Base-by-base conservation (phyloP, 2,888 invertebrate genomes). In the Eurois occulta region DNA sequence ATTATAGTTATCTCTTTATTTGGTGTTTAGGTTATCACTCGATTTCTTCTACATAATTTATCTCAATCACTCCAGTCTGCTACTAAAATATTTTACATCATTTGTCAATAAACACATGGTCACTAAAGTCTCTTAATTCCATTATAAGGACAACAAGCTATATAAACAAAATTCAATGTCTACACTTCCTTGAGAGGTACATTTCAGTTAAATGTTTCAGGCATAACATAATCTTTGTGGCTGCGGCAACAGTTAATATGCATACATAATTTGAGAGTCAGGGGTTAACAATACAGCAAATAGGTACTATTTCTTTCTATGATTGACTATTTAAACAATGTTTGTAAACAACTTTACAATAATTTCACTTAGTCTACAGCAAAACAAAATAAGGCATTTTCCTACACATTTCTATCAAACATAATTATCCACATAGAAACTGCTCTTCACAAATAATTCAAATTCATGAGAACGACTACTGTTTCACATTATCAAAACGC, bases 351-450 rank as follows among this genome's bases (percentile, higher is more conserved):
- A 91, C 89, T 93, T 92, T 93, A 94, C 94, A 94, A 93, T 95
- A 95, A 94, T 93, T 92, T 94, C 80, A 91, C 94, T 95, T 95
- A 95, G 83, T 87, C 94, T 95, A 96, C 86, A 94, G 95, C 95
- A 95, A 96, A 95, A 95, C 94, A 95, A 95, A 94, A 94, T 96
- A 96, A 96, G 96, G 96, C 96, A 95, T 94, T 94, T 93, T 91
- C 92, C 93, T 95, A 95, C 92, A 90, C 91, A 91, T 91, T 88
- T 93, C 93, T 93, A 92, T 93, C 93, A 91, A 93, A 94, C 92
- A 91, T 88, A 88, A 88, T 91, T 91, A 90, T 90, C 90, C 91
- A 89, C 91, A 89, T 91, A 91, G 89, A 91, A 91, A 92, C 91
- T 90, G 91, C 89, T 88, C 91, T 88, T 90, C 88, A 83, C 91